Evolutionary conservation across 2,113 vertebrate species (phyloP).

Genomic region (Plectropomus leopardus): DNA sequence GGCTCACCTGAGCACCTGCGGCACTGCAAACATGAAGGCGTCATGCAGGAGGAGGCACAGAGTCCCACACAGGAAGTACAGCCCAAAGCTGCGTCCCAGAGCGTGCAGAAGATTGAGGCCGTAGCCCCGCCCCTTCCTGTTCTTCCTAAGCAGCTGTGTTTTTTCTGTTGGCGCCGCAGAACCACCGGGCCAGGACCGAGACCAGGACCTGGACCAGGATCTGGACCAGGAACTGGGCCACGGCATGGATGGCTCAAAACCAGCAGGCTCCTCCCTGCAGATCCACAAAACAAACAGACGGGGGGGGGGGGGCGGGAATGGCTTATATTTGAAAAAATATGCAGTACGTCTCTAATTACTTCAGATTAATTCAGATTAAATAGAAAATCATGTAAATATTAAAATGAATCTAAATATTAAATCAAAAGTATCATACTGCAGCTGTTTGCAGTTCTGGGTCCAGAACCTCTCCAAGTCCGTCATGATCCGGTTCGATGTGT

Average conservation of each 20-base stretch:
- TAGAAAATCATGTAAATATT: too few relatives aligned
- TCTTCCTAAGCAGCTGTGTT: conserved; percentile 76
- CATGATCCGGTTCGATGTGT: conserved; percentile 86
- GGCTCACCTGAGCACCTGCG: conserved; percentile 89
- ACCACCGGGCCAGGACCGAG: background rate
- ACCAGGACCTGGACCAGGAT: background rate
- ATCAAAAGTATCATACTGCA: conserved; percentile 54
- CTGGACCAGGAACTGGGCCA: conserved; percentile 1
- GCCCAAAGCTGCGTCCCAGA: conserved; percentile 83
- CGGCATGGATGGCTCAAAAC: background rate
- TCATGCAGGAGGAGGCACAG: conserved; percentile 86
- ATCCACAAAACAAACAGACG: background rate
- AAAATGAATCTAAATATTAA: too few relatives aligned
- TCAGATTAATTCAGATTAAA: too few relatives aligned
- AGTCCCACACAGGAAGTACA: conserved; percentile 86
- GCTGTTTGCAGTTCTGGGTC: conserved; percentile 64
- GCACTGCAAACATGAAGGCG: conserved; percentile 88
- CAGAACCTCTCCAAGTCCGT: conserved; percentile 84
- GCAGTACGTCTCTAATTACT: too few relatives aligned
- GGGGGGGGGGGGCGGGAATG: too few relatives aligned
- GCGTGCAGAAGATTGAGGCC: conserved; percentile 76
- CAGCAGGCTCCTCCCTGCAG: conserved; percentile 57
- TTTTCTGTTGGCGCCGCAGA: conserved; percentile 73
- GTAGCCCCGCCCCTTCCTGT: conserved; percentile 46
- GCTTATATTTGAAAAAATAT: too few relatives aligned